Evolutionary conservation across 2,113 vertebrate genomes (phyloP), one percentile per base, ranked within the genome.

Genomic region (Myocastor coypus): DNA sequence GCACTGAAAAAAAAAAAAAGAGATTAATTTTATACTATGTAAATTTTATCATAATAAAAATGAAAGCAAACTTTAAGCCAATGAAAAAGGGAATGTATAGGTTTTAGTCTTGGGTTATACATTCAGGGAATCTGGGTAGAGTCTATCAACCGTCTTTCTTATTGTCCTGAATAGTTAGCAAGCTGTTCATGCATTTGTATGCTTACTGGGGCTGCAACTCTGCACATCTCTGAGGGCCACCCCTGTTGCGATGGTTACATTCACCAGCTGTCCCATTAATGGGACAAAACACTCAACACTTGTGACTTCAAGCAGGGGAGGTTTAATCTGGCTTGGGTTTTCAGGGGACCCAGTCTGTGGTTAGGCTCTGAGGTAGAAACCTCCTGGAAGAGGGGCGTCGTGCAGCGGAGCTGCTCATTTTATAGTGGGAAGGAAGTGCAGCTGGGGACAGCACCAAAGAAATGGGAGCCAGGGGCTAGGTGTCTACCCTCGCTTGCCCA

Each of bases 41-140:
- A 64, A 89, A 87, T 95, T 75, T 94, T 3, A 46, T 28, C 13
- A 55, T 55, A n/a, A 52, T 75, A 77, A 52, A 93, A 91, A 20
- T 73, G 40, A n/a, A 90, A 59, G 83, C 13, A 12, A 89, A 69
- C 5, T 46, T 28, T 50, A 46, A 17, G 24, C 34, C 77, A 81
- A 80, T 32, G 73, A n/a, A 73, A 63, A 55, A 40, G 37, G 46
- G 28, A 61, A n/a, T 52, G 20, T 82, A 64, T 5, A n/a, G 11
- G 20, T 32, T 64, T 64, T 92, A 73, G 19, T 91, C 50, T 55
- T 52, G 75, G 83, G 24, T 6, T 22, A 28, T 77, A 78, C 42
- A 32, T 13, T 30, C 7, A 7, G 42, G 75, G 28, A 14, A 89
- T 52, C 75, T 42, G 12, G 32, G 5, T 63, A 32, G 61, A 81